Evolutionary conservation across 1,140 invertebrate genomes (phyloP), one percentile per base, ranked within the genome.

Genomic region (Copidosoma floridanum): DNA sequence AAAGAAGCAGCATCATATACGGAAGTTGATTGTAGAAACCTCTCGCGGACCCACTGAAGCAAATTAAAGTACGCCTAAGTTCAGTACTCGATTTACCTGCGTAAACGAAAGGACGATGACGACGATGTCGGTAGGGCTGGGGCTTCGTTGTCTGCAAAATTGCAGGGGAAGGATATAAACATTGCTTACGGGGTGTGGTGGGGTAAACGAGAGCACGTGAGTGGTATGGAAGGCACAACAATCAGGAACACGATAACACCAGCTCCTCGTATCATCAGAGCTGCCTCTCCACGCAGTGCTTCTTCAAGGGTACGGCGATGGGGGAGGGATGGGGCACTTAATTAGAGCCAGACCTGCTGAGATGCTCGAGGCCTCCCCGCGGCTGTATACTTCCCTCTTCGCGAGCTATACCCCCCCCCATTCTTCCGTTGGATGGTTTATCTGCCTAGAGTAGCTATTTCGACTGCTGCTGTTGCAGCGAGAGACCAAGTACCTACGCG

Each of bases 321-420:
- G 76, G 73, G 68, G 68, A 68, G 68, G 69, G 65, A 46, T 60
- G 71, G 68, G 73, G 63, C 67, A 77, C 75, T 81, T 80, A 80
- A 80, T 80, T 80, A 81, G 77, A 81, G 71, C 63, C 73, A 79
- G 79, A 80, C 76, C 76, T 79, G 74, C 77, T 71, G 73, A 77
- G 72, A 79, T 77, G 72, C 76, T 79, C 70, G 72, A 77, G 77
- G 75, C 77, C 78, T 77, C 76, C 70, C 71, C 66, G 63, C 67
- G n/a, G n/a, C 57, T 65, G 66, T 69, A 72, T 71, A 68, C 63
- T 63, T 64, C 57, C 64, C 69, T n/a, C n/a, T n/a, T n/a, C n/a
- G n/a, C n/a, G n/a, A n/a, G n/a, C 71, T 70, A 71, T 70, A 74
- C 65, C 76, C 75, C 73, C 73, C 71, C 74, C 32, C 47, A 6